Evolutionary conservation across 2,797 vertebrate species (phyloP).

Genomic region (Lithobates pipiens): DNA sequence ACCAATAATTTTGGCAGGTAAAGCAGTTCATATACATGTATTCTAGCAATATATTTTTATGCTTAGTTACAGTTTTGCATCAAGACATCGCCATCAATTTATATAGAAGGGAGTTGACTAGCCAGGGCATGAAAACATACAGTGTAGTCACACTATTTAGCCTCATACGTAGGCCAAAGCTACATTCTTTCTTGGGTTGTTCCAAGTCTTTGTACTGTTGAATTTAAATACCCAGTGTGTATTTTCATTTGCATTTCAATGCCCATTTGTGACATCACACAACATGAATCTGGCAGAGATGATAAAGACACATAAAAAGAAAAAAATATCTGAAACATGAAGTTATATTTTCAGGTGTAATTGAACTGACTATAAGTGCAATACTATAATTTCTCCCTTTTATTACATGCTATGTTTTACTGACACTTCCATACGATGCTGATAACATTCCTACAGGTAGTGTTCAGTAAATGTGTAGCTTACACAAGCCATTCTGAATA

Average conservation of each 20-base stretch:
- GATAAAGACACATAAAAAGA: neutral
- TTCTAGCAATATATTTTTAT: neutral
- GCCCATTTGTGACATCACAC: neutral
- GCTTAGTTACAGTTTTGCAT: neutral
- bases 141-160: neutral
- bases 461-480: neutral
- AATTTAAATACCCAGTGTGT: neutral
- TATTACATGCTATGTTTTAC: neutral
- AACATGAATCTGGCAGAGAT: neutral
- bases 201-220: neutral
- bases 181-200: neutral
- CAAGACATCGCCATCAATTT: neutral
- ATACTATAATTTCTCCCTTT: neutral
- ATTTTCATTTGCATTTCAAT: neutral
- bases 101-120: neutral
- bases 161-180: neutral
- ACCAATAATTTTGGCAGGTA: no score
- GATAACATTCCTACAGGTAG: neutral
- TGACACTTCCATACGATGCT: neutral
- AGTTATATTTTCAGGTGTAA: neutral
- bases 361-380: neutral
- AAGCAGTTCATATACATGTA: no score
- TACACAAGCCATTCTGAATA: neutral
- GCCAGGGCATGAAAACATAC: neutral
- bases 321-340: neutral